Evolutionary conservation across 64 coral and sea anemone species (phyloP), one percentile per base, ranked within the genome.

Genomic region (Dendrophyllia cribrosa): DNA sequence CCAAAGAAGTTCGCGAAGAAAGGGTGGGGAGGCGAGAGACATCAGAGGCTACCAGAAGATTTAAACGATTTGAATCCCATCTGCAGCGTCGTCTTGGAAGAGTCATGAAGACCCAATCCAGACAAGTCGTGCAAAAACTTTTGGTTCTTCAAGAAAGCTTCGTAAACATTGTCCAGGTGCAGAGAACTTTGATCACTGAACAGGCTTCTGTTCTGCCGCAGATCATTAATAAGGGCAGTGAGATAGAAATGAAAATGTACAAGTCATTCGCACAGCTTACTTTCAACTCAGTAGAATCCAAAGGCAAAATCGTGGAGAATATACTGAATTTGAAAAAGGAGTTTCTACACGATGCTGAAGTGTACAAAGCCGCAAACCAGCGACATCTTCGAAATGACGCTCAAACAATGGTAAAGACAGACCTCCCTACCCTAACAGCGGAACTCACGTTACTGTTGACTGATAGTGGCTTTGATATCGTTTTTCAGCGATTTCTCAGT

Each of bases 401-500:
- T 13, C 80, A 67, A 15, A 51, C 60, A 11, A 68, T 84, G 43
- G 11, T 84, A 3, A 84, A 67, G 44, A 68, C 62, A n/a, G 78
- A 64, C 59, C 80, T 84, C 6, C 16, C 46, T 68, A 7, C 16
- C 17, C 62, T 68, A 21, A 20, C 17, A 51, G 44, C 46, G 3
- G 80, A 84, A 24, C 80, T 51, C 47, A 17, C 72, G 3, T 22
- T n/a, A 48, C 45, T 24, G 9, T 0, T 6, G 9, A 75, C 7
- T 34, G 34, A 34, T 16, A 15, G 11, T 5, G 21, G 12, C 4
- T 9, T n/a, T 64, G 62, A 66, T 9, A n/a, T 84, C 9, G 20
- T 66, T 50, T 67, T 84, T 8, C 59, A 84, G 44, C 80, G 61
- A 12, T 93, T 93, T 69, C 74, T 74, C n/a, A 11, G 74, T 85